Conservation (phyloP, 2,797 vertebrate genomes). For the Naso thynnoides region DNA sequence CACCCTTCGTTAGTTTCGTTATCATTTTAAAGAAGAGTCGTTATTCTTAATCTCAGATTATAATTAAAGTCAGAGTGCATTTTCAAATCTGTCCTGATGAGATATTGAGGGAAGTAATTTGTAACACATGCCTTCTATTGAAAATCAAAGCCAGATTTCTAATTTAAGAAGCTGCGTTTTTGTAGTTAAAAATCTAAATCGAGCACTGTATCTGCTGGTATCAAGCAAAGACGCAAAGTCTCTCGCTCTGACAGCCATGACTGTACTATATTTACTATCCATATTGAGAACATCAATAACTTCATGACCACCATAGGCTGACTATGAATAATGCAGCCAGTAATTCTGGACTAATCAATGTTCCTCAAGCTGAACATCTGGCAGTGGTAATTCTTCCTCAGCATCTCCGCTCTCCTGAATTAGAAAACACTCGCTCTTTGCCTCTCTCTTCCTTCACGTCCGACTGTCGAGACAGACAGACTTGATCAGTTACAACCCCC, state of each 20-base stretch:
- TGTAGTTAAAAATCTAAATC: slow-evolving; percentile 70
- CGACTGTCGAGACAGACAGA: slow-evolving; percentile 73
- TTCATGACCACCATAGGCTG: slow-evolving; percentile 83
- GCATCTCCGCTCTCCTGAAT: slow-evolving; percentile 84
- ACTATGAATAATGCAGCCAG: slow-evolving; percentile 84
- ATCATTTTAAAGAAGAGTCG: slow-evolving; percentile 69
- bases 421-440: slow-evolving; percentile 77
- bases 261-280: slow-evolving; percentile 82
- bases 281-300: slow-evolving; percentile 84
- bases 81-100: slow-evolving; percentile 72
- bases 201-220: slow-evolving; percentile 57
- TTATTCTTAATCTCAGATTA: slow-evolving; percentile 76
- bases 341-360: slow-evolving; percentile 86
- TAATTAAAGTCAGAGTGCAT: slow-evolving; percentile 74
- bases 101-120: slow-evolving; percentile 66
- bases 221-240: slow-evolving; percentile 58
- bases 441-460: slow-evolving; percentile 59
- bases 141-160: slow-evolving; percentile 65
- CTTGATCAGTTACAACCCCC: slow-evolving; percentile 78
- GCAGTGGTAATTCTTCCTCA: slow-evolving; percentile 83
- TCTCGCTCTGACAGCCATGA: slow-evolving; percentile 74
- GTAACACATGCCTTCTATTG: slow-evolving; percentile 50
- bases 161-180: slow-evolving; percentile 58
- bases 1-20: slow-evolving; percentile 72
- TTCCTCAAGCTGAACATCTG: slow-evolving; percentile 86